A percentile compares a stretch with the other conserved stretches of the same genome.
phyloP scores from a whole-genome alignment of 2,888 invertebrate genomes.

The Eupithecia centaureata region DNA sequence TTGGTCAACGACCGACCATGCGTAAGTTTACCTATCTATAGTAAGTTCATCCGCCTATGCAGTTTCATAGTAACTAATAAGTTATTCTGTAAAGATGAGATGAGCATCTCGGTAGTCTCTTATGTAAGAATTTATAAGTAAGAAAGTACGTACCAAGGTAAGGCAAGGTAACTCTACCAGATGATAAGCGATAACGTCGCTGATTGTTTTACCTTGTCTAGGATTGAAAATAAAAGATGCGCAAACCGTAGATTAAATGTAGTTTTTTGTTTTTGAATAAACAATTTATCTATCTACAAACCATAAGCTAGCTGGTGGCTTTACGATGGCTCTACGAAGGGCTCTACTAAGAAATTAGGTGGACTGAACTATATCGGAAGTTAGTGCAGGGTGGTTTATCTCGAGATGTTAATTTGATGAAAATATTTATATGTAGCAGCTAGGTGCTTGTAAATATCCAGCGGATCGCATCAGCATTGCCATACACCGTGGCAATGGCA shows the following conservation, averaged over 20 bases:
- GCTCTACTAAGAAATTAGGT: background rate
- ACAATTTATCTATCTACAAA: too few species aligned
- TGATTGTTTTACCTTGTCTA: too few species aligned
- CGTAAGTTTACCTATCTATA: slow-evolving; percentile 26
- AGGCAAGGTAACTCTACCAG: background rate
- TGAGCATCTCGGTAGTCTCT: slow-evolving; percentile 25
- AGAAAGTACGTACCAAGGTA: background rate
- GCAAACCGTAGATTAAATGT: too few species aligned
- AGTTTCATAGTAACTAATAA: slow-evolving; percentile 26
- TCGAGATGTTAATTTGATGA: background rate
- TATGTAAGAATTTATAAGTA: too few species aligned
- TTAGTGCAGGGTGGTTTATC: background rate
- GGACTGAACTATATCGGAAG: background rate
- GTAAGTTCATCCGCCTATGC: slow-evolving; percentile 64
- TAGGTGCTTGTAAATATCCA: too few species aligned
- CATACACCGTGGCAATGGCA: too few species aligned
- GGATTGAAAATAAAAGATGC: too few species aligned
- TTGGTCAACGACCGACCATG: slow-evolving; percentile 70
- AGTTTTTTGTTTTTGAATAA: too few species aligned
- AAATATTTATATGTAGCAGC: background rate
- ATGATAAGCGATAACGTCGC: too few species aligned
- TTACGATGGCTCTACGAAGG: background rate
- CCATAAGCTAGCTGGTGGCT: background rate
- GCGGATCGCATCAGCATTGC: too few species aligned
- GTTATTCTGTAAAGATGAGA: slow-evolving; percentile 23